Evolutionary conservation across 2,113 vertebrate species (phyloP).

Genomic region (Phyllostomus discolor): DNA sequence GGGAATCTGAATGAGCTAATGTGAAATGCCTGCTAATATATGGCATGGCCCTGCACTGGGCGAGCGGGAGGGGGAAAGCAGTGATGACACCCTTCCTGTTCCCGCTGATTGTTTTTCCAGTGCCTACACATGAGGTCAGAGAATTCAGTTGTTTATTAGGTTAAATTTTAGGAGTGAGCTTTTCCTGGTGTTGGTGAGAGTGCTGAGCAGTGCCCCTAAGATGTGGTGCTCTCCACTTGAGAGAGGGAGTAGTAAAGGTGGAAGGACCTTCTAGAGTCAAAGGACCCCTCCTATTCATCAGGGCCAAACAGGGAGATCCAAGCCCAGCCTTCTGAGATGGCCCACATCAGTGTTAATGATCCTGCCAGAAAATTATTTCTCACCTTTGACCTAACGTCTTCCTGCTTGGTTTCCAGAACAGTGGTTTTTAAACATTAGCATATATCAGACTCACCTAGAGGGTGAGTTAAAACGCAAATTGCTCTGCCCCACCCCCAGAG

Average conservation of each 20-base stretch:
- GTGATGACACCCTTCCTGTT: not conserved
- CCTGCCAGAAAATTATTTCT: not conserved
- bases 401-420: not conserved
- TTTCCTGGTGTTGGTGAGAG: not conserved
- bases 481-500: not conserved
- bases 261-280: not conserved
- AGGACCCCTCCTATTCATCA: not conserved
- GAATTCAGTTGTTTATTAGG: not conserved
- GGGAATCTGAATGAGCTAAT: constrained; percentile 49
- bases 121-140: not conserved
- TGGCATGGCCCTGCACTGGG: not conserved
- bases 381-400: not conserved
- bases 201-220: not conserved
- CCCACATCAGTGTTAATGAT: not conserved
- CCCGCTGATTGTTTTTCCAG: constrained; percentile 11
- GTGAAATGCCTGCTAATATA: constrained; percentile 49
- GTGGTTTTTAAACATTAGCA: not conserved
- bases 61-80: not conserved
- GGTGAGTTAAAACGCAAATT: not conserved
- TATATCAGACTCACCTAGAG: not conserved
- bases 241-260: not conserved
- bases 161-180: not conserved
- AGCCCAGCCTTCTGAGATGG: not conserved
- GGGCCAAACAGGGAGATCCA: not conserved
- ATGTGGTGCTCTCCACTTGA: not conserved